Evolutionary conservation across 2,797 vertebrate genomes (phyloP), one percentile per base, ranked within the genome.

Genomic region (Sparidentex hasta): DNA sequence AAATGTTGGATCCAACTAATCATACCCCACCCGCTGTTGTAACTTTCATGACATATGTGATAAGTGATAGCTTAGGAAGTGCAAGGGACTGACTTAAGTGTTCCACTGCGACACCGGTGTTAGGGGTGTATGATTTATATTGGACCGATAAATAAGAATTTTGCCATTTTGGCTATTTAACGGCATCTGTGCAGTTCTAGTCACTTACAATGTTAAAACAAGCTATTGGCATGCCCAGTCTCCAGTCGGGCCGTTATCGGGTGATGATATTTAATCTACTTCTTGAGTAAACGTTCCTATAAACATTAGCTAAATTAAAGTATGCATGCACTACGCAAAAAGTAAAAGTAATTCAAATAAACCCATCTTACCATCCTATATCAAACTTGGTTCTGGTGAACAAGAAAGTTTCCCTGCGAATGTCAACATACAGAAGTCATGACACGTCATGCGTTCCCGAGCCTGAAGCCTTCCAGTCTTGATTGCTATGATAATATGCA

Each of bases 401-500:
- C 29, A 61, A 18, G 41, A 62, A 17, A 27, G 33, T 50, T 48
- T 78, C 51, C 38, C 29, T 55, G 25, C 27, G 66, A 59, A 81
- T 69, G 58, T 65, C 71, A 79, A 56, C n/a, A 20, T 7, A 48
- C 38, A 80, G 78, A 69, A 83, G 48, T 63, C 44, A 33, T 68
- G 14, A 59, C 51, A 38, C 48, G 67, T 64, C 46, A 27, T 62
- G 41, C 80, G 59, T 71, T 44, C 47, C 63, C 16, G 46, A 25
- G 52, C 77, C 78, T 0, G 18, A 25, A 73, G 50, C 65, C 33
- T n/a, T 56, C 55, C 41, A 51, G 14, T 27, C 59, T 78, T 58
- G 48, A 80, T 77, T 75, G 72, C 54, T 33, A 72, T 51, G 61
- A 83, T 76, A 78, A 82, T 80, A 55, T 69, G 47, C 38, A 20